Evolutionary conservation across 2,797 vertebrate species (phyloP), one percentile per base, ranked within the genome.

Genomic region (Anguilla anguilla): DNA sequence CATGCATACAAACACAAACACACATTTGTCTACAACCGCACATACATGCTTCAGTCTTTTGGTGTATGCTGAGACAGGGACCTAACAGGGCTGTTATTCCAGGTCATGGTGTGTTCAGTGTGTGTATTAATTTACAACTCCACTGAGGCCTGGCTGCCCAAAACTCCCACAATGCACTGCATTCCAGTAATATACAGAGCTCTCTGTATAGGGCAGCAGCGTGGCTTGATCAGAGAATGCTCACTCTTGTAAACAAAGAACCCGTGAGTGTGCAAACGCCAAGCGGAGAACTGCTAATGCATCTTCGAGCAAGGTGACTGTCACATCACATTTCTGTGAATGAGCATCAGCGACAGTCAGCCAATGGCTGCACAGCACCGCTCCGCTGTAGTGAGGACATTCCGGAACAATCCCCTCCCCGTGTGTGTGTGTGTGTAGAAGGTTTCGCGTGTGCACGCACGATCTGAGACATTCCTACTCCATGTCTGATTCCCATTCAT

Each of bases 401-500:
- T 46, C 39, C 6, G 6, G 17, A 6, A 49, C 19, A 19, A 49
- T 22, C 17, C 17, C 22, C 46, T 82, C 46, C 39, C 39, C 39
- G 39, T 43, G 39, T 43, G 39, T 43, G 39, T 39, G 15, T 7
- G 79, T n/a, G 46, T 25, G 79, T 77, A 43, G 6, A 82, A 51
- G 0, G 43, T 10, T 3, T 46, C 6, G 77, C 39, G 77, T 49
- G 77, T 25, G 43, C 39, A 2, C 2, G 77, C 72, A 35, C 46
- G 39, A 49, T 51, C 22, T 7, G 22, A 11, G 79, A 79, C 74
- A 79, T 79, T 43, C 39, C 19, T 79, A 46, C 35, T 19, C 39
- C 15, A 19, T 79, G 74, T 79, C 74, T 79, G 35, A 79, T 22
- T 72, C 35, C 43, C 74, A 79, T 79, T 79, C 74, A 79, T 22